Conservation (phyloP, 2,888 invertebrate genomes). For the Resseliella maxima region DNA sequence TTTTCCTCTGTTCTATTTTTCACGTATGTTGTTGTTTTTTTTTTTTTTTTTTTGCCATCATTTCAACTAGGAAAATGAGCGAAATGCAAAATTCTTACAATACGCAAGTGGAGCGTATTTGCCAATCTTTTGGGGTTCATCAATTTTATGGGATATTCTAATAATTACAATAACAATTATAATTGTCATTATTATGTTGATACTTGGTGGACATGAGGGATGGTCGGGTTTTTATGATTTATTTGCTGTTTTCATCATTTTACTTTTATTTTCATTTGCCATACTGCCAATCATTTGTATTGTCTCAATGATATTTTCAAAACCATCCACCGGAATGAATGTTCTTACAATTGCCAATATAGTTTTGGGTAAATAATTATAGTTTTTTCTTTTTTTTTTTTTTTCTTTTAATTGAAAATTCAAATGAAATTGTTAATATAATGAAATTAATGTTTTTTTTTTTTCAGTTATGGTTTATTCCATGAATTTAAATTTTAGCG, state of each 20-base stretch:
- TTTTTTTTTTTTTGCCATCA: background rate
- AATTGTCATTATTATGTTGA: conserved; percentile 73
- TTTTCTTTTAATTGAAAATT: background rate
- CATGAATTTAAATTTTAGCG: conserved; percentile 69
- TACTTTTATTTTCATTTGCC: conserved; percentile 72
- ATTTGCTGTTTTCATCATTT: conserved; percentile 72
- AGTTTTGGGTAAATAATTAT: background rate
- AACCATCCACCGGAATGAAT: conserved; percentile 80
- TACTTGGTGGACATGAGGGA: conserved; percentile 59
- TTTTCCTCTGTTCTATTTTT: no score
- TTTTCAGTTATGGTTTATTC: conserved; percentile 68
- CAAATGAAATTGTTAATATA: background rate
- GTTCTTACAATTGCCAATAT: conserved; percentile 67
- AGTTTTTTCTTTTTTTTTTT: background rate
- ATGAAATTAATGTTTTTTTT: no score
- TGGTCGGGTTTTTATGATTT: conserved; percentile 1
- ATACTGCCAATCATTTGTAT: conserved; percentile 78
- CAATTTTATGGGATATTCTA: conserved; percentile 70
- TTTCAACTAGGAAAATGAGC: conserved; percentile 72
- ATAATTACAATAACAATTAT: conserved; percentile 77
- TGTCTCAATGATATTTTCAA: conserved; percentile 73
- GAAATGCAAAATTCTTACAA: conserved; percentile 77
- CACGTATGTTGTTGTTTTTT: background rate
- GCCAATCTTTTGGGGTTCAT: conserved; percentile 76
- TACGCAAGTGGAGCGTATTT: conserved; percentile 78